Evolutionary conservation across 2,797 vertebrate species (phyloP).

Genomic region (Gymnoscopelus microlampas): DNA sequence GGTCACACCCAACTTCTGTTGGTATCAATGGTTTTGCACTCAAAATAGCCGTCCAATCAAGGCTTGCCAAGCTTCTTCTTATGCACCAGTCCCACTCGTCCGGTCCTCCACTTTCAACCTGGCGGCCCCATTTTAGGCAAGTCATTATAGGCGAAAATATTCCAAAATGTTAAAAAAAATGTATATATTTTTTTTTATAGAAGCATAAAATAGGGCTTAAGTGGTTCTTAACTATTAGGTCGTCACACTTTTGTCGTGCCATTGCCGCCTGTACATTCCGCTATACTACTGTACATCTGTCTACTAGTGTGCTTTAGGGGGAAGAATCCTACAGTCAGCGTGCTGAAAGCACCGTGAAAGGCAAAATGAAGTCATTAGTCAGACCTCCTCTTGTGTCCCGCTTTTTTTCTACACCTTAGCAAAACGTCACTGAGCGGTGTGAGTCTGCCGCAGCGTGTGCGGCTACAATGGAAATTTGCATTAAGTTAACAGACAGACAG

Average conservation of each 20-base stretch:
- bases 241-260: not conserved
- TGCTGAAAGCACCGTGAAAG: conserved; percentile 60
- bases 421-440: conserved; percentile 28
- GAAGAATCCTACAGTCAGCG: conserved; percentile 47
- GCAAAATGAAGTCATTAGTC: conserved; percentile 76
- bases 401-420: conserved; percentile 30
- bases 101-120: not conserved
- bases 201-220: too few relatives aligned
- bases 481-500: conserved; percentile 52
- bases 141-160: too few relatives aligned
- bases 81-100: conserved; percentile 57
- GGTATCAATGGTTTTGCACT: conserved; percentile 46
- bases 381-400: conserved; percentile 20
- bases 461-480: conserved; percentile 58
- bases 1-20: conserved; percentile 68
- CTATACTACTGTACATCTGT: conserved; percentile 29
- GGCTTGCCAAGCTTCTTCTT: conserved; percentile 44
- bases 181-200: too few relatives aligned
- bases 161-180: too few relatives aligned
- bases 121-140: too few relatives aligned
- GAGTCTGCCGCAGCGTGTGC: conserved; percentile 20
- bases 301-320: conserved; percentile 51
- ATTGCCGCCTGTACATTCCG: conserved; percentile 6
- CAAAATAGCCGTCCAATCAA: conserved; percentile 55
- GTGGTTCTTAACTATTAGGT: too few relatives aligned